A percentile compares a stretch with the other conserved stretches of the same genome.
phyloP scores from a whole-genome alignment of 2,113 vertebrate species.

The Aegotheles bennettii region DNA sequence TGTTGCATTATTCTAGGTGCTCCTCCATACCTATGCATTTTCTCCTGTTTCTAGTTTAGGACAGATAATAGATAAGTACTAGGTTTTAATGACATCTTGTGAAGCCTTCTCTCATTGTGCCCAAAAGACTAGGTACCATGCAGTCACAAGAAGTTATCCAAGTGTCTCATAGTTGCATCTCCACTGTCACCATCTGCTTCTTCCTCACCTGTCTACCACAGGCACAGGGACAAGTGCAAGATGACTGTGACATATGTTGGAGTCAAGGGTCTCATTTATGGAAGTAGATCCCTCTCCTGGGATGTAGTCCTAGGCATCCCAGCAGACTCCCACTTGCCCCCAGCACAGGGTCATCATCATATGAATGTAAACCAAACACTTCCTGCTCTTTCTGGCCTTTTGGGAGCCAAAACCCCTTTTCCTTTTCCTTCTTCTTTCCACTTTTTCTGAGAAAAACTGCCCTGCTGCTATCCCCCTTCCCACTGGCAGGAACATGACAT shows the following conservation, averaged over 20 bases:
- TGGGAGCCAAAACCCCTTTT: fast-evolving
- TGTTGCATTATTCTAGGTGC: background rate
- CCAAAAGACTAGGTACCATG: background rate
- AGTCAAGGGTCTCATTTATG: background rate
- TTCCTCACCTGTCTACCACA: background rate
- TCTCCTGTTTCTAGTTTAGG: background rate
- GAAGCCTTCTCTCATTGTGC: background rate
- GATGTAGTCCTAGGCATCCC: background rate
- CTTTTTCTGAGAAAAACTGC: background rate
- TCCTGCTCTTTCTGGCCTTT: background rate
- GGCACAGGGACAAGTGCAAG: background rate
- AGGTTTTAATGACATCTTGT: background rate
- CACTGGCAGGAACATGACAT: background rate
- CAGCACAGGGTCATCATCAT: background rate
- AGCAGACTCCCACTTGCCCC: background rate
- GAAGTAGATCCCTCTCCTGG: background rate
- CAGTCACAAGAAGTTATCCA: background rate
- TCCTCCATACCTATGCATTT: background rate
- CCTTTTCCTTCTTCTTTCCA: background rate
- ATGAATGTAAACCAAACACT: background rate
- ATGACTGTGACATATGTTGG: background rate
- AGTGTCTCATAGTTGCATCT: background rate
- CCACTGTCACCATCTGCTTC: background rate
- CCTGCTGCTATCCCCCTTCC: background rate
- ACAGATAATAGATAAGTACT: background rate